phyloP scores from a whole-genome alignment of 2,113 vertebrate species.

The Ctenomys sociabilis region DNA sequence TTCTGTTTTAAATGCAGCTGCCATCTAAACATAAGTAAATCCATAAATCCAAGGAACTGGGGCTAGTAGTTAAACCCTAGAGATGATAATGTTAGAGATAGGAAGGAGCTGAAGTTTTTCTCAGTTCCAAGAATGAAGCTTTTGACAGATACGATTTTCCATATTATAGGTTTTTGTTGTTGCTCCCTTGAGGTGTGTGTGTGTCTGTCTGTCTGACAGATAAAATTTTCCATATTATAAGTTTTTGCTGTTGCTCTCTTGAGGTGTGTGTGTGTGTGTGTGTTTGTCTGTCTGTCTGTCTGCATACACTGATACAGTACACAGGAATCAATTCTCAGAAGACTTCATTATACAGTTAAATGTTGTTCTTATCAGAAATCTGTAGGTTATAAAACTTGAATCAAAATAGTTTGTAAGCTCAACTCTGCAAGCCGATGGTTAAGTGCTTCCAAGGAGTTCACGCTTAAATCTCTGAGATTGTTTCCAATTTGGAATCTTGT shows the following conservation, averaged over 20 bases:
- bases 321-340: slow-evolving; percentile 75
- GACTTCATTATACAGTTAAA: slow-evolving; percentile 55
- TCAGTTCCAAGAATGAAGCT: slow-evolving; percentile 57
- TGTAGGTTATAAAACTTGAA: slow-evolving; percentile 70
- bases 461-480: not conserved
- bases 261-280: slow-evolving; percentile 40
- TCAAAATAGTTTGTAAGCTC: slow-evolving; percentile 54
- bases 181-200: not conserved
- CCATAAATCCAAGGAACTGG: not conserved
- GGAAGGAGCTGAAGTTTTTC: slow-evolving; percentile 75
- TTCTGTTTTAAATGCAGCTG: not conserved
- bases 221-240: slow-evolving; percentile 77
- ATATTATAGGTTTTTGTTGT: slow-evolving; percentile 61
- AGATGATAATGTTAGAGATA: not conserved
- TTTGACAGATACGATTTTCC: slow-evolving; percentile 70
- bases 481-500: slow-evolving; percentile 59
- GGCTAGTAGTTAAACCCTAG: not conserved
- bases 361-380: slow-evolving; percentile 69
- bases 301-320: slow-evolving; percentile 11
- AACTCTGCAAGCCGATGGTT: not conserved
- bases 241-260: not conserved
- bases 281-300: slow-evolving; percentile 38
- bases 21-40: slow-evolving; percentile 18
- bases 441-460: not conserved
- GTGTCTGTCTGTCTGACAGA: not conserved